Evolutionary conservation across 2,888 invertebrate genomes (phyloP).

Genomic region (Philhelius pedissequus): DNA sequence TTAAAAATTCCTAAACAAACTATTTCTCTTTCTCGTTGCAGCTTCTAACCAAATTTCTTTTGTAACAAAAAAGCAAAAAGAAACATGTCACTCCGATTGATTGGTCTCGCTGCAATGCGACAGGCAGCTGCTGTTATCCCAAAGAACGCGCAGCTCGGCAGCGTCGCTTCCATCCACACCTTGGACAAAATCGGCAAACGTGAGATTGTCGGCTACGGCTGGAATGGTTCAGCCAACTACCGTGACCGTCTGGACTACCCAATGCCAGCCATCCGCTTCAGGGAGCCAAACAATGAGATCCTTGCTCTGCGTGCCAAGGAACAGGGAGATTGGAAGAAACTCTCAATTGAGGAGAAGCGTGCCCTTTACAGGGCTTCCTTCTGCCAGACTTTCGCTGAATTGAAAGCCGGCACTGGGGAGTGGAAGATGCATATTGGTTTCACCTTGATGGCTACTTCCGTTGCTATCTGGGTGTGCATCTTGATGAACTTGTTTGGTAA

Average conservation of each 20-base stretch:
- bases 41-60: conserved; percentile 31
- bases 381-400: conserved; percentile 95
- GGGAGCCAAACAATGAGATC: conserved; percentile 87
- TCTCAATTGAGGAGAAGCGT: conserved; percentile 96
- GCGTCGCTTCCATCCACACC: conserved; percentile 76
- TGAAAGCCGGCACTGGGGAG: conserved; percentile 82
- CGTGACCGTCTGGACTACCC: conserved; percentile 90
- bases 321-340: conserved; percentile 96
- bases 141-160: conserved; percentile 72
- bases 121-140: conserved; percentile 72
- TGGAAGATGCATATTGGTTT: conserved; percentile 82
- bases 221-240: conserved; percentile 90
- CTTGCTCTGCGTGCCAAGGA: conserved; percentile 92
- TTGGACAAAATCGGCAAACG: conserved; percentile 86
- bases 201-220: conserved; percentile 95
- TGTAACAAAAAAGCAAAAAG: conserved; percentile 9
- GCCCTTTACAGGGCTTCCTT: conserved; percentile 94
- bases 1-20: background rate
- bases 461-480: conserved; percentile 74
- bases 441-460: conserved; percentile 71
- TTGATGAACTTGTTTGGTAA: conserved; percentile 76
- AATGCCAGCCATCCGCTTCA: conserved; percentile 93
- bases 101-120: conserved; percentile 74
- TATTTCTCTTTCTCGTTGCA: conserved; percentile 1
- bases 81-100: conserved; percentile 75